Percentiles rank a stretch among this genome's conserved stretches.
These are phyloP conservation scores for Crotalus tigris DNA, from an alignment of 2,113 vertebrate species.

Conservation along the genomic window DNA sequence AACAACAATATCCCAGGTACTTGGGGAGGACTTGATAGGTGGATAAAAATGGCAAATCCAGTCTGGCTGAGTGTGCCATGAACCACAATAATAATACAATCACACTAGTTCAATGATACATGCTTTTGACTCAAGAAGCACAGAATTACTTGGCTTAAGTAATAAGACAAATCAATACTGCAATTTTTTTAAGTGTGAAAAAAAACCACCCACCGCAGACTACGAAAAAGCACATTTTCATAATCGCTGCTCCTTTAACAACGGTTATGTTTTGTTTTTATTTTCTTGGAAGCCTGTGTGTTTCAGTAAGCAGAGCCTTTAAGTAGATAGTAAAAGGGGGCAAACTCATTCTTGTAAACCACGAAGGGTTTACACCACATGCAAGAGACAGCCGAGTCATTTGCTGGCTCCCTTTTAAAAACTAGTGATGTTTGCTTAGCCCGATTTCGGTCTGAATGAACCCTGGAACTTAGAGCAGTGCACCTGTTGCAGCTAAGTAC, in stretches of 20 bases:
- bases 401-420: neutral
- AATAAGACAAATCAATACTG: neutral
- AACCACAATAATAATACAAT: neutral
- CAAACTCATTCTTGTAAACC: neutral
- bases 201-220: neutral
- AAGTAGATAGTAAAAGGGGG: neutral
- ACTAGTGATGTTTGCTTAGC: neutral
- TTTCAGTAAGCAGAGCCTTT: neutral
- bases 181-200: neutral
- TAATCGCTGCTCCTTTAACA: neutral
- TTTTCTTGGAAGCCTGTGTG: neutral
- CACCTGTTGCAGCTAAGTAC: neutral
- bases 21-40: neutral
- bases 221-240: neutral
- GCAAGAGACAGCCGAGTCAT: neutral
- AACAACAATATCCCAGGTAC: neutral
- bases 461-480: neutral
- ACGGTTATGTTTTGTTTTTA: neutral
- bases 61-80: neutral
- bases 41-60: neutral
- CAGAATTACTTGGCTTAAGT: neutral
- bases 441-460: neutral
- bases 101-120: neutral
- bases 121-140: neutral
- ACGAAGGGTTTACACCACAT: neutral